These are phyloP conservation scores for Ctenosaura bakeri DNA, from an alignment of 2,797 vertebrate species.

Conservation along the genomic window DNA sequence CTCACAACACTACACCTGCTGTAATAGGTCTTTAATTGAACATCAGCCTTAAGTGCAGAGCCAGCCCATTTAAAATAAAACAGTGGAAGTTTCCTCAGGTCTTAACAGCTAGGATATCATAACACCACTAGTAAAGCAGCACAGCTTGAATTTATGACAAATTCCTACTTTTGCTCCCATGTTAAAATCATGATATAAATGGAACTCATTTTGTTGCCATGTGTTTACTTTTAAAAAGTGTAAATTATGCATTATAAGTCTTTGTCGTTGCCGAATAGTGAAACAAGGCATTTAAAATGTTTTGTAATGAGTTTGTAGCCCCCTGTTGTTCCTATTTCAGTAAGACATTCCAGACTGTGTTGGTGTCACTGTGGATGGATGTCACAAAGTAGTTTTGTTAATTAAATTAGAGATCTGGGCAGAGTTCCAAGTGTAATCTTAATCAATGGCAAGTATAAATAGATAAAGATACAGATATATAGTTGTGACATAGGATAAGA, in stretches of 20 bases:
- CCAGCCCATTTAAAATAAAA: conserved; percentile 28
- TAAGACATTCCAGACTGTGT: neutral
- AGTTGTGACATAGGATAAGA: too few species aligned
- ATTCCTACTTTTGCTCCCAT: conserved; percentile 3
- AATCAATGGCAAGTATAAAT: neutral
- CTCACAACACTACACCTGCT: neutral
- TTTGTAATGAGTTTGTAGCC: neutral
- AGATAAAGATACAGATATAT: neutral
- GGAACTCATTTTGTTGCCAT: neutral
- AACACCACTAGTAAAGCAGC: conserved; percentile 12
- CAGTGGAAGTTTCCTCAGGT: conserved; percentile 30
- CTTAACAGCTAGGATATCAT: conserved; percentile 15
- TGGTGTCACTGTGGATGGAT: neutral
- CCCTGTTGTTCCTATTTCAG: neutral
- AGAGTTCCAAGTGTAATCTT: neutral
- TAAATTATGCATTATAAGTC: neutral
- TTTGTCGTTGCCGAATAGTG: neutral
- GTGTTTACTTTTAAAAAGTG: neutral
- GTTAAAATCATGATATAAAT: neutral
- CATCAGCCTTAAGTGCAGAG: neutral
- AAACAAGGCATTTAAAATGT: neutral
- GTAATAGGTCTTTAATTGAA: conserved; percentile 3
- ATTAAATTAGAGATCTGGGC: neutral
- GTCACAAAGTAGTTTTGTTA: neutral
- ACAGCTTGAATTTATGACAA: neutral